Percentiles rank a stretch among this genome's conserved stretches.
Evolutionary conservation across 2,888 invertebrate genomes (phyloP).

Genomic region (Chloroclysta siterata): DNA sequence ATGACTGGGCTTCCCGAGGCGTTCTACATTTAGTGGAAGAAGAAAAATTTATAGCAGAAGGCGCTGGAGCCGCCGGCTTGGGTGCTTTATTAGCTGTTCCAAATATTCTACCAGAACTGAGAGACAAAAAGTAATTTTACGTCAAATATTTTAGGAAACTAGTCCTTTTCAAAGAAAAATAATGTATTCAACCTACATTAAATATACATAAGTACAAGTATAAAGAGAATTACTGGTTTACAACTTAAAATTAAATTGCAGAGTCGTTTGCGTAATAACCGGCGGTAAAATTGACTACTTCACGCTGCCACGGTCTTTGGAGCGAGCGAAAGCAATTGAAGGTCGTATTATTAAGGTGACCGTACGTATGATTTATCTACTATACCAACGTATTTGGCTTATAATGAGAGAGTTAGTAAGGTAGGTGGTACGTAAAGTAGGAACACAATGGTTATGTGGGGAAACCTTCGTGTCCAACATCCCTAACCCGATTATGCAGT

Average conservation of each 20-base stretch:
- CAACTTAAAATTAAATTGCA: constrained; percentile 35
- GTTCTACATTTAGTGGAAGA: constrained; percentile 89
- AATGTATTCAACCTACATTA: no score
- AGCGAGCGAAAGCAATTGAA: constrained; percentile 56
- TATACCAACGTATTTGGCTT: background rate
- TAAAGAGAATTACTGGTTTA: background rate
- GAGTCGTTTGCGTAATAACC: constrained; percentile 63
- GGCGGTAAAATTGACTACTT: constrained; percentile 57
- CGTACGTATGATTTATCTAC: constrained; percentile 44
- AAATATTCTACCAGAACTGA: constrained; percentile 55
- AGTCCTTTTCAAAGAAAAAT: no score
- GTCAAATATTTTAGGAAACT: no score
- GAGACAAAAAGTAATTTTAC: constrained; percentile 54
- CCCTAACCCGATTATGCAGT: no score
- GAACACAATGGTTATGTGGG: no score
- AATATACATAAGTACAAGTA: background rate
- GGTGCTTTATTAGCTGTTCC: constrained; percentile 89
- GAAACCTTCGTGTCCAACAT: no score
- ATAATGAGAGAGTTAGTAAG: background rate
- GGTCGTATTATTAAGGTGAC: constrained; percentile 54
- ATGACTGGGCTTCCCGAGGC: constrained; percentile 90
- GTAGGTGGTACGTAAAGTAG: no score
- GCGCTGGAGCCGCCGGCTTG: constrained; percentile 92
- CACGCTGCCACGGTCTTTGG: constrained; percentile 47
- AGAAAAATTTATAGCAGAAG: constrained; percentile 93